A percentile compares a stretch with the other conserved stretches of the same genome.
Evolutionary conservation across 2,888 invertebrate species (phyloP).

Genomic region (Melieria omissa): DNA sequence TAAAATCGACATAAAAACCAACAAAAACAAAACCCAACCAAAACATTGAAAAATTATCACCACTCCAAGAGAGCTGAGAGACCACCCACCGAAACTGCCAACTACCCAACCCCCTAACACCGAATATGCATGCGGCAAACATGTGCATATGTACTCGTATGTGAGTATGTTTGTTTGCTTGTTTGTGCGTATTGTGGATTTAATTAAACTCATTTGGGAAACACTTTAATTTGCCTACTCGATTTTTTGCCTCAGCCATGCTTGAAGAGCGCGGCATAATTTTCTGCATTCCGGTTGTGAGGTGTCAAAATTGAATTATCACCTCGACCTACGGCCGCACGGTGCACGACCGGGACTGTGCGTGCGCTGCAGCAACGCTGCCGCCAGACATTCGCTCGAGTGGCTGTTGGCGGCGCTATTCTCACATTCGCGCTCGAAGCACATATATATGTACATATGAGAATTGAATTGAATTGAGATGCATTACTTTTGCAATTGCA

Average conservation of each 20-base stretch:
- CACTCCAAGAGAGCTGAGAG: no score
- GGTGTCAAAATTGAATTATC: constrained; percentile 49
- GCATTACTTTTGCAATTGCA: constrained; percentile 38
- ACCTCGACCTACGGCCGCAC: constrained; percentile 30
- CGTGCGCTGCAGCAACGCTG: constrained; percentile 13
- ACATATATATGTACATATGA: constrained; percentile 1
- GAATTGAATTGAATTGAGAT: constrained; percentile 32
- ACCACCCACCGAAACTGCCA: no score
- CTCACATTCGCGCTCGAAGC: constrained; percentile 12
- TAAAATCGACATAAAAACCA: no score
- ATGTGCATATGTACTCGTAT: neutral
- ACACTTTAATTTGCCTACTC: no score
- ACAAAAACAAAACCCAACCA: no score
- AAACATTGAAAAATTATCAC: no score
- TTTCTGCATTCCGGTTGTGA: constrained; percentile 28
- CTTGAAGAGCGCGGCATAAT: constrained; percentile 12
- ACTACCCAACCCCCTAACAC: no score
- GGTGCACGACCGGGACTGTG: neutral
- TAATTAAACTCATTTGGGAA: constrained; percentile 27
- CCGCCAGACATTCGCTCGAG: constrained; percentile 1
- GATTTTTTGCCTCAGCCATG: no score
- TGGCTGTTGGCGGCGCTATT: constrained; percentile 22
- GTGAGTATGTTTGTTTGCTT: neutral
- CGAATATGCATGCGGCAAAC: neutral
- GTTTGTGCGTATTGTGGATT: neutral